Evolutionary conservation across 2,113 vertebrate species (phyloP), one percentile per base, ranked within the genome.

Genomic region (Tricholaema leucomelas): DNA sequence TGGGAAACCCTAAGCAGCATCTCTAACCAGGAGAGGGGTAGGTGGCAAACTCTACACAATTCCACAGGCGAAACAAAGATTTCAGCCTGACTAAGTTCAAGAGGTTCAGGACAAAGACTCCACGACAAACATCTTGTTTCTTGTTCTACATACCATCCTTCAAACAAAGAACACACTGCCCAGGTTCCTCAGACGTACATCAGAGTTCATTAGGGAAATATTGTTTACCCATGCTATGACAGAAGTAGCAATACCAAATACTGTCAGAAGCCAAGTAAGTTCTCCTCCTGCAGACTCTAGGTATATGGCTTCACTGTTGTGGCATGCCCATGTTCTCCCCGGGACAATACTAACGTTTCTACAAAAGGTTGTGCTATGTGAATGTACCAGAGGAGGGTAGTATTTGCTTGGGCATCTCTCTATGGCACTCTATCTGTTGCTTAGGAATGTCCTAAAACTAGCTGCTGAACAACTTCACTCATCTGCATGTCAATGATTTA

Each of bases 381-480:
- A 95, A 87, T 0, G 20, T 77, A 92, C 94, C 94, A 96, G 95
- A 93, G 85, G 94, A 95, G 95, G 95, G 95, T 96, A 96, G 95
- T 75, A 77, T 96, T 95, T 81, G 79, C 93, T 82, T 94, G 93
- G 94, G 93, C 94, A 95, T 96, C 85, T 87, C 64, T 64, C 64
- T 60, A 6, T 80, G 90, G 85, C 76, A 93, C 60, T 12, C 56
- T 60, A 79, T 55, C 64, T 70, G 71, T 13, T 87, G 83, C 81
- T 91, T 56, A 66, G 71, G 72, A 87, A 94, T 91, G 69, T 30
- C 85, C 90, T 93, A 90, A 89, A 93, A 52, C 72, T 36, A 87
- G 48, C 72, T 36, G 17, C 36, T 66, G 64, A 89, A 91, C 52
- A 64, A 11, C 59, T 85, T 55, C 23, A 18, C 35, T 91, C 27